Percentiles rank a stretch among this genome's conserved stretches.
phyloP scores from a whole-genome alignment of 2,888 invertebrate species.

The Sacculina carcini region DNA sequence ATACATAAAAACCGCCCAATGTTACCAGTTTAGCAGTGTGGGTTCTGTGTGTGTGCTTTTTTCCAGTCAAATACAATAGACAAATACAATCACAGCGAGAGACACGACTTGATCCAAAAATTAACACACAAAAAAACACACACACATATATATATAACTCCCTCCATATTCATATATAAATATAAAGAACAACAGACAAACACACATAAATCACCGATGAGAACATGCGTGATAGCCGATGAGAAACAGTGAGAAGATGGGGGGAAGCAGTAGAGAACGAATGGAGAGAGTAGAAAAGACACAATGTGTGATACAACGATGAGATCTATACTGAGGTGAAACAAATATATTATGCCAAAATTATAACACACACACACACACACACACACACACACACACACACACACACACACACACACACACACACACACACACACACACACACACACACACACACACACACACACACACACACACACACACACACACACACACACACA shows the following conservation, averaged over 20 bases:
- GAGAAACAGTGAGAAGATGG: too few relatives aligned
- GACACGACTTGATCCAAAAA: not conserved
- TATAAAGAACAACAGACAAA: not conserved
- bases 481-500: too few relatives aligned
- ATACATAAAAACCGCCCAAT: too few relatives aligned
- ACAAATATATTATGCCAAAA: too few relatives aligned
- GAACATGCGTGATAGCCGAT: not conserved
- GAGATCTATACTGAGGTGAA: too few relatives aligned
- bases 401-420: not conserved
- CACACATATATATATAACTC: slow-evolving; percentile 1
- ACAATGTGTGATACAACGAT: too few relatives aligned
- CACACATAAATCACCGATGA: not conserved
- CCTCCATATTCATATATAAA: not conserved
- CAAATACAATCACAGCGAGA: not conserved
- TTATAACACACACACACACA: not conserved
- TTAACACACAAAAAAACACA: not conserved
- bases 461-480: too few relatives aligned
- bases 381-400: not conserved
- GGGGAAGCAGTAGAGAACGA: too few relatives aligned
- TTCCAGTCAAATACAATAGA: not conserved
- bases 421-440: too few relatives aligned
- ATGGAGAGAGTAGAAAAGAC: too few relatives aligned
- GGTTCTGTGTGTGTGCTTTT: not conserved
- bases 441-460: too few relatives aligned
- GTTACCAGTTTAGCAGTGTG: too few relatives aligned